Conservation (phyloP, 2,888 invertebrate species). For the Ennomos quercinarius region DNA sequence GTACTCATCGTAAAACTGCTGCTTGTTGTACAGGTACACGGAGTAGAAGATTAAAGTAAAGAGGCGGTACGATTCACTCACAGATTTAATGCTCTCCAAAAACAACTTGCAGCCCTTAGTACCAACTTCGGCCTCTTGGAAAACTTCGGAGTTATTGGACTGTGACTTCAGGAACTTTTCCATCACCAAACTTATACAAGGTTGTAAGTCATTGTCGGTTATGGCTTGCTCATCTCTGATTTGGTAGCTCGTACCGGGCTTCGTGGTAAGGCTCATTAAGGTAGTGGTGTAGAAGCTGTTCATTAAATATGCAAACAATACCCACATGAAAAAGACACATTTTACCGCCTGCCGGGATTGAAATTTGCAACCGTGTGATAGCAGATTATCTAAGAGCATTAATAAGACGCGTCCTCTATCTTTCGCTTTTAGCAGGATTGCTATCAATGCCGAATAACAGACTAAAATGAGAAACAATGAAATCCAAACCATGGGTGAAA, state of each 20-base stretch:
- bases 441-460: conserved; percentile 44
- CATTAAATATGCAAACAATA: conserved; percentile 54
- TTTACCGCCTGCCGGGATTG: conserved; percentile 39
- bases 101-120: conserved; percentile 38
- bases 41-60: conserved; percentile 52
- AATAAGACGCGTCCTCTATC: conserved; percentile 49
- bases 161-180: neutral
- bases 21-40: conserved; percentile 50
- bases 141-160: no score
- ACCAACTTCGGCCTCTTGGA: neutral
- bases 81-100: conserved; percentile 49
- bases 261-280: conserved; percentile 46
- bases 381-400: conserved; percentile 49
- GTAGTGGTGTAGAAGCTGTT: conserved; percentile 47
- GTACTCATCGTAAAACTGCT: conserved; percentile 48
- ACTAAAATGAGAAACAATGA: conserved; percentile 46
- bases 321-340: conserved; percentile 54
- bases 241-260: conserved; percentile 41
- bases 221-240: conserved; percentile 43
- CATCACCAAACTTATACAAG: conserved; percentile 57
- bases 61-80: conserved; percentile 46
- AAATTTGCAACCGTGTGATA: conserved; percentile 48
- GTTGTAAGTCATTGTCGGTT: conserved; percentile 30
- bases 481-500: conserved; percentile 53
- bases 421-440: conserved; percentile 35